Evolutionary conservation across 2,113 vertebrate genomes (phyloP).

Genomic region (Stercorarius parasiticus): DNA sequence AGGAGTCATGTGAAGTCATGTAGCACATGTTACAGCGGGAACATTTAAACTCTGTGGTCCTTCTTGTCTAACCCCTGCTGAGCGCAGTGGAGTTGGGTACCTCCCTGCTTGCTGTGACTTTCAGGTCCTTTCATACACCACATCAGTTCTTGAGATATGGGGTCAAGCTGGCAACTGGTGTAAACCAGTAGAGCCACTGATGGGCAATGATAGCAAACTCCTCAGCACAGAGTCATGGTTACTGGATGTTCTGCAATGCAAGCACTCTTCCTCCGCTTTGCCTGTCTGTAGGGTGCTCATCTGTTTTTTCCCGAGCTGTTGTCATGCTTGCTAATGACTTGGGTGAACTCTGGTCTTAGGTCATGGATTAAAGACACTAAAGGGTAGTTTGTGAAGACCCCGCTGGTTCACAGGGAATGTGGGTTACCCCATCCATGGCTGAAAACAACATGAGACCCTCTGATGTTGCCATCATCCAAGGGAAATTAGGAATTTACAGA

Average conservation of each 20-base stretch:
- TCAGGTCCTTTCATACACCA: neutral
- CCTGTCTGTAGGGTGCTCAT: neutral
- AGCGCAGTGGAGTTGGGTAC: neutral
- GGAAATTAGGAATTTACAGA: neutral
- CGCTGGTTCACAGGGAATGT: neutral
- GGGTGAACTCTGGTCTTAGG: neutral
- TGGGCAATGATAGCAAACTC: neutral
- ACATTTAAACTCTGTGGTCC: neutral
- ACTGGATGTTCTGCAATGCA: neutral
- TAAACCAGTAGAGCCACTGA: neutral
- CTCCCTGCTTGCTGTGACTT: neutral
- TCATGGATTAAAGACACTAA: neutral
- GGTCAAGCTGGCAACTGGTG: neutral
- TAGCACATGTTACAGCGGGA: neutral
- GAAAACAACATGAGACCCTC: neutral
- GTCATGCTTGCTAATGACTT: neutral
- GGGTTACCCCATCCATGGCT: neutral
- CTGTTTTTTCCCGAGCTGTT: neutral
- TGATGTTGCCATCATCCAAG: neutral
- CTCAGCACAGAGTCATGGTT: neutral
- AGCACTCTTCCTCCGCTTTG: neutral
- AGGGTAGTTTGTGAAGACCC: neutral
- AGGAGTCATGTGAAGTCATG: neutral
- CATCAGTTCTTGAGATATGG: neutral
- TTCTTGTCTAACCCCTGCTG: neutral